A percentile compares a stretch with the other conserved stretches of the same genome.
phyloP scores from a whole-genome alignment of 2,797 vertebrate genomes.

The Mus minutoides region DNA sequence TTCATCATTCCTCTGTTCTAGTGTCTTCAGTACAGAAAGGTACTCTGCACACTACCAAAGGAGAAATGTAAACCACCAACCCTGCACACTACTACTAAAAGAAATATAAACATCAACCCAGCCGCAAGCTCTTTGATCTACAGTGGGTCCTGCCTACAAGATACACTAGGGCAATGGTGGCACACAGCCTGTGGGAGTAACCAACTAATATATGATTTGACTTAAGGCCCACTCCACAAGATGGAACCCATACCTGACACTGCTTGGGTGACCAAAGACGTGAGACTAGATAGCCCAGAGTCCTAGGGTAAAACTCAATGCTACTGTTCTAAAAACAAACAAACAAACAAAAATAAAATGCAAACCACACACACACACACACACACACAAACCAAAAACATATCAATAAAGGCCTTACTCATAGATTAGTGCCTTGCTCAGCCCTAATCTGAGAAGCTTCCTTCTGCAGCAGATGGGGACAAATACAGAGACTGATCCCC shows the following conservation, averaged over 20 bases:
- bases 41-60: neutral
- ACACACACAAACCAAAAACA: neutral
- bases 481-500: neutral
- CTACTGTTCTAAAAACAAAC: neutral
- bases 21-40: neutral
- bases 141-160: neutral
- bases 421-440: neutral
- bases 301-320: neutral
- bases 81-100: neutral
- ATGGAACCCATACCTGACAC: neutral
- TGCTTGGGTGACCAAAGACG: neutral
- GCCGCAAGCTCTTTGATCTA: neutral
- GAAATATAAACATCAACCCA: neutral
- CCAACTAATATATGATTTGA: neutral
- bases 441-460: neutral
- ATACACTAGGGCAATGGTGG: neutral
- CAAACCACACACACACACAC: neutral
- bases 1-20: neutral
- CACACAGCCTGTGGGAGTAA: neutral
- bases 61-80: neutral
- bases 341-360: neutral
- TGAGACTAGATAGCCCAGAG: neutral
- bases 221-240: neutral
- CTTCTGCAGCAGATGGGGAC: neutral
- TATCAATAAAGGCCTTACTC: neutral